Evolutionary conservation across 1,140 invertebrate species (phyloP).

Genomic region (Cydia pomonella): DNA sequence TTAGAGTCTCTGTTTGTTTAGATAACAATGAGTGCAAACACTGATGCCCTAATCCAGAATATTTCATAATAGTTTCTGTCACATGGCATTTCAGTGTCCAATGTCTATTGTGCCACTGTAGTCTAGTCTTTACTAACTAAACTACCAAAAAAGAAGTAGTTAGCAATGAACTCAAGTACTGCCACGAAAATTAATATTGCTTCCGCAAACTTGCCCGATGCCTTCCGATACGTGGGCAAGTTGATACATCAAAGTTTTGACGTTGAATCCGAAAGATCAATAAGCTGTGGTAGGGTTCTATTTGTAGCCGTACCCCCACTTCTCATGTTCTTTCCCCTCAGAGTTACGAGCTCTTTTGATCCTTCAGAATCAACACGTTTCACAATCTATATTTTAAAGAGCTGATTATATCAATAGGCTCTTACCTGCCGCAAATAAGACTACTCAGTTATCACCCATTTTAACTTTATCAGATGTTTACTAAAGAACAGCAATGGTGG

Average conservation of each 20-base stretch:
- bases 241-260: not conserved
- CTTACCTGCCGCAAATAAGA: too few relatives aligned
- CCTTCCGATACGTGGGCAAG: not conserved
- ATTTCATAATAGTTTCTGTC: not conserved
- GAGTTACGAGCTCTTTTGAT: too few relatives aligned
- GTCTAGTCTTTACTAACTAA: too few relatives aligned
- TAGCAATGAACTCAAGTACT: too few relatives aligned
- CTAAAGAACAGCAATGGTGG: not conserved
- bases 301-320: too few relatives aligned
- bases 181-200: not conserved
- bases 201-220: not conserved
- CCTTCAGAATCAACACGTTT: not conserved
- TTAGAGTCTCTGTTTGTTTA: not conserved
- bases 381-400: not conserved
- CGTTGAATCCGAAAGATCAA: not conserved
- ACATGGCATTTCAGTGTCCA: not conserved
- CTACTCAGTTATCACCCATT: not conserved
- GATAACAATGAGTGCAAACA: slow-evolving; percentile 1
- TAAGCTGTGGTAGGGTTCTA: not conserved
- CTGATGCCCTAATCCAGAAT: not conserved
- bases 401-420: not conserved
- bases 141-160: not conserved
- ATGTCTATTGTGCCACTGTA: too few relatives aligned
- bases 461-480: slow-evolving; percentile 21
- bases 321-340: too few relatives aligned